phyloP scores from a whole-genome alignment of 2,888 invertebrate genomes.

The Dryococelus australis region DNA sequence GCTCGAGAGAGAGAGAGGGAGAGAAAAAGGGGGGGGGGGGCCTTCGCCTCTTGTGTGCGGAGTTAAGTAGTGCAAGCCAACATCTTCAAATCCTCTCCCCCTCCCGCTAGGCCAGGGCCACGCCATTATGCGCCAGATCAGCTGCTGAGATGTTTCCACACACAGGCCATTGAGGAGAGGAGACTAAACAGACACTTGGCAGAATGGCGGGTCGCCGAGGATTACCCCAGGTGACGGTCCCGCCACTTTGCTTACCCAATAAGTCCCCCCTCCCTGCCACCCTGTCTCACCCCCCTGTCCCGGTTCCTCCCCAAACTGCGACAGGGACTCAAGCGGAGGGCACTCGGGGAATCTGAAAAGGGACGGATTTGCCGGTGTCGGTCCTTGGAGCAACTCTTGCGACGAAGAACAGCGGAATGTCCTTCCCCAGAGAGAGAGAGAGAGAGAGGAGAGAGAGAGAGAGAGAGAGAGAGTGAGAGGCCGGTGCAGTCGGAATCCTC shows the following conservation, averaged over 20 bases:
- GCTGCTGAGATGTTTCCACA: background rate
- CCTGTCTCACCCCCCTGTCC: background rate
- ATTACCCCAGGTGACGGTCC: background rate
- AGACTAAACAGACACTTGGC: background rate
- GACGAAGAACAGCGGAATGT: no score
- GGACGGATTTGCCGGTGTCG: no score
- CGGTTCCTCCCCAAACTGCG: background rate
- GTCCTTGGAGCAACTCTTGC: no score
- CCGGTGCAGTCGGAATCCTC: no score
- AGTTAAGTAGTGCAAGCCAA: slow-evolving; percentile 8
- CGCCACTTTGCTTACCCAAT: slow-evolving; percentile 16
- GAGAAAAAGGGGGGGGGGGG: no score
- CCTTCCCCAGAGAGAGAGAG: no score
- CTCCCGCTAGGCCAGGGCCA: no score
- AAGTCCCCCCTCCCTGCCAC: background rate
- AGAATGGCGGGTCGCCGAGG: background rate
- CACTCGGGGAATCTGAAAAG: no score
- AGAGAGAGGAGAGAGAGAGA: no score
- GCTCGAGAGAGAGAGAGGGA: background rate
- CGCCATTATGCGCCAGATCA: background rate
- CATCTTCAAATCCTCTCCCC: background rate
- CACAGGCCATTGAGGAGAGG: background rate
- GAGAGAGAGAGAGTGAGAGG: no score
- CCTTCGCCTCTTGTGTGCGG: background rate
- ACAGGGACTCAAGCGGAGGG: background rate